Conservation (phyloP, 2,113 vertebrate genomes). For the Brachionichthys hirsutus region DNA sequence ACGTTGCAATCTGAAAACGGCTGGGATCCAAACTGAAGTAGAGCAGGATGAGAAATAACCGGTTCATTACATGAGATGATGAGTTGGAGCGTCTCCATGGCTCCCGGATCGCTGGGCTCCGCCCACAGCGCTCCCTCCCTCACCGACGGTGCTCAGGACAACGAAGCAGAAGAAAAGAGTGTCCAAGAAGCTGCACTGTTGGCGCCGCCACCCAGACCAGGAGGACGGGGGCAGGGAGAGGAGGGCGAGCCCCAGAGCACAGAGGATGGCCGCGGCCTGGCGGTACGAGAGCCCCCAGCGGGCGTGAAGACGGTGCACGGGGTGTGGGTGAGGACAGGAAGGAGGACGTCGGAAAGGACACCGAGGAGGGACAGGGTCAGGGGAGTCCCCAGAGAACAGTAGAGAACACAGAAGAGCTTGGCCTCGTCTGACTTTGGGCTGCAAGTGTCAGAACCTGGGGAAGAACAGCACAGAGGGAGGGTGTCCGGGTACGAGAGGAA, state of each 20-base stretch:
- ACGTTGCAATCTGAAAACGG: too few species aligned
- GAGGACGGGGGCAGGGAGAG: constrained; percentile 77
- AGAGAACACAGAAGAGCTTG: constrained; percentile 78
- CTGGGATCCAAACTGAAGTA: too few species aligned
- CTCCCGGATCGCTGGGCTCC: constrained; percentile 14
- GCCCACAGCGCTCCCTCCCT: constrained; percentile 71
- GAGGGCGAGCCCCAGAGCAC: constrained; percentile 35
- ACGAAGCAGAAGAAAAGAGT: constrained; percentile 83
- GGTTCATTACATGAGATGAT: constrained; percentile 74
- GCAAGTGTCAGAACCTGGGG: constrained; percentile 79
- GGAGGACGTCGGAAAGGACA: constrained; percentile 63
- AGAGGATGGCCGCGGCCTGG: constrained; percentile 47
- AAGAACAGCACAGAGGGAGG: not conserved
- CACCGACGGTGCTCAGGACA: constrained; percentile 80
- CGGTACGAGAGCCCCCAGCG: constrained; percentile 59
- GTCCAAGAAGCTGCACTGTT: constrained; percentile 70
- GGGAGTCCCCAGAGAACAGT: constrained; percentile 77
- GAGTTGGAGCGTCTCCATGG: constrained; percentile 65
- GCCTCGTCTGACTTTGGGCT: constrained; percentile 72
- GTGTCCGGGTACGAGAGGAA: not conserved
- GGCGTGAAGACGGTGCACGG: constrained; percentile 41
- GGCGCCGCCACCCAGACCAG: constrained; percentile 65
- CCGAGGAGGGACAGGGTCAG: constrained; percentile 72
- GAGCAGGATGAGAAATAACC: too few species aligned
- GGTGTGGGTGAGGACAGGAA: constrained; percentile 61